Conservation (phyloP, 2,888 invertebrate genomes). For the Scaeva pyrastri region DNA sequence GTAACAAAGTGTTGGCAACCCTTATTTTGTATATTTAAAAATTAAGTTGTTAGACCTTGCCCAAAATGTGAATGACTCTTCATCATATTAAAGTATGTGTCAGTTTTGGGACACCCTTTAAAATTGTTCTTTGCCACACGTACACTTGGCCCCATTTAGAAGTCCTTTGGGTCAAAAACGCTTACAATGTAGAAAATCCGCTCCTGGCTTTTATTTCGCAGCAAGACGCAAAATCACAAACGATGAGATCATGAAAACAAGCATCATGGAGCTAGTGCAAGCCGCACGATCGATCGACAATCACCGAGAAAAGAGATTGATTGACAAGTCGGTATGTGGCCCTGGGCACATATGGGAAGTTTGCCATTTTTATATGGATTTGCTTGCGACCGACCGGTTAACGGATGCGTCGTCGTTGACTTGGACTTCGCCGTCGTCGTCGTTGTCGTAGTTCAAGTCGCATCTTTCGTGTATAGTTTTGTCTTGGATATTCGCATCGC, state of each 20-base stretch:
- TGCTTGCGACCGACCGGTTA: conserved; percentile 72
- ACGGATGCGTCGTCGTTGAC: conserved; percentile 69
- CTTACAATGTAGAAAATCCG: neutral
- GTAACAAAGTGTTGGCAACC: no score
- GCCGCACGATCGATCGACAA: conserved; percentile 72
- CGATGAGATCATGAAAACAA: conserved; percentile 54
- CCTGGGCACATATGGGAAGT: conserved; percentile 75
- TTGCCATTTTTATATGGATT: conserved; percentile 73
- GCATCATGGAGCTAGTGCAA: conserved; percentile 41
- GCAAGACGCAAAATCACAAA: conserved; percentile 56
- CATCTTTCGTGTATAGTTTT: conserved; percentile 9
- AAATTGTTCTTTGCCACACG: no score
- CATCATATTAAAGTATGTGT: no score
- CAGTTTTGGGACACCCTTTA: no score
- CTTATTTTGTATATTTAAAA: no score
- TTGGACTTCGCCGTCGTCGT: conserved; percentile 54
- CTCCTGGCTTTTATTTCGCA: neutral
- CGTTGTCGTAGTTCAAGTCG: neutral
- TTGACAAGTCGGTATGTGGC: conserved; percentile 76
- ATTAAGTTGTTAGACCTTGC: no score
- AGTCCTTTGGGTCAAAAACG: no score
- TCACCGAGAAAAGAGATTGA: conserved; percentile 73
- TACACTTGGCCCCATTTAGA: no score
- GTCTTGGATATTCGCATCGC: neutral
- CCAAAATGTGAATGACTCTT: no score